These are phyloP conservation scores for Psittacula cyanocephala DNA, from an alignment of 2,113 vertebrate genomes.

Conservation along the genomic window DNA sequence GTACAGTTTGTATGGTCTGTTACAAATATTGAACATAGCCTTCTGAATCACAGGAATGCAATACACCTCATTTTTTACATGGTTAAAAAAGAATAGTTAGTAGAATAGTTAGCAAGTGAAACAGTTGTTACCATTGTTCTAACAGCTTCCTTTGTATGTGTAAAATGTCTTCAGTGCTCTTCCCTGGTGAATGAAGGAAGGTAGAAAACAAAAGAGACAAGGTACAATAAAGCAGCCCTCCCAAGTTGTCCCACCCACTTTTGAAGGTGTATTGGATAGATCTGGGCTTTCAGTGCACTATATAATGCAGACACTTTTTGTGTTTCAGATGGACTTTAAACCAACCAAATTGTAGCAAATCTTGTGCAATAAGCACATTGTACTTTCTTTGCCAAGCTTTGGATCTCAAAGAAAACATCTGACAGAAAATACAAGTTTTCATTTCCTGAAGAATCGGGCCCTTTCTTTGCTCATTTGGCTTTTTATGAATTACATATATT, in stretches of 20 bases:
- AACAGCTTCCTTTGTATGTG: not conserved
- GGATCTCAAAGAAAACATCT: not conserved
- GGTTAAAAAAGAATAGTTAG: not conserved
- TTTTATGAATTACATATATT: constrained; percentile 22
- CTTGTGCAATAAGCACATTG: not conserved
- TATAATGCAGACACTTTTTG: not conserved
- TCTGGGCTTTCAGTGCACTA: not conserved
- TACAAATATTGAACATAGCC: not conserved
- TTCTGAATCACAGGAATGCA: not conserved
- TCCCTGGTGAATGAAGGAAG: not conserved
- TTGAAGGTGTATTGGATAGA: not conserved
- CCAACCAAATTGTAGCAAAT: not conserved
- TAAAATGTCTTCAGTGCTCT: not conserved
- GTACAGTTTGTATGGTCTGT: not conserved
- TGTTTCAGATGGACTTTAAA: not conserved
- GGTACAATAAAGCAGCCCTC: not conserved
- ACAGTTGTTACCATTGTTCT: not conserved
- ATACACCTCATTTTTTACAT: not conserved
- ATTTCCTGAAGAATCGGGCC: not conserved
- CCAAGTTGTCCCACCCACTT: not conserved
- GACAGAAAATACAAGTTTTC: not conserved
- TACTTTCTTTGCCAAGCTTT: not conserved
- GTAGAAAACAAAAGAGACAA: not conserved
- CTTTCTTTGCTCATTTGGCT: not conserved
- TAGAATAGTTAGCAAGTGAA: not conserved